Base-by-base conservation (phyloP, 2,113 vertebrate species). In the Malurus cyaneus region DNA sequence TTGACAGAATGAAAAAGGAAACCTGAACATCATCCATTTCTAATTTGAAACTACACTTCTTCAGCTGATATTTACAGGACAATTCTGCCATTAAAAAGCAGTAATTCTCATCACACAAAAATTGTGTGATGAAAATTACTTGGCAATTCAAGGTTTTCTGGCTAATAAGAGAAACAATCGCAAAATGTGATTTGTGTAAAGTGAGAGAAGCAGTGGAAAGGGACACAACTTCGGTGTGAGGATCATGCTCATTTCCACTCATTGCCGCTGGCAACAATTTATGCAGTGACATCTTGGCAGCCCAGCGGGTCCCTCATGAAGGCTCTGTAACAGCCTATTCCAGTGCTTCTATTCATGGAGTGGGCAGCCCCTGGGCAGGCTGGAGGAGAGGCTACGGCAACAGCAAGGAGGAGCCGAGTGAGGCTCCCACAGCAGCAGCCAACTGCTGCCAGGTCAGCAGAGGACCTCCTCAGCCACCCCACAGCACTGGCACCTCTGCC, bases 291-390 rank as follows among this genome's bases (percentile, higher is more conserved):
- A 41, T 3, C 2, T 11, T 1, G 4, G 50, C 1, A 1, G 49
- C 14, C 11, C 39, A 26, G 12, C 1, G 0, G 12, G 9, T 15
- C 20, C 19, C 32, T 25, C 7, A 5, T 2, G 17, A 26, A 42
- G 7, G 21, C 6, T 13, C 46, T 0, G 0, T 10, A 29, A 8
- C 1, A 44, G 47, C 11, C 25, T 3, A 1, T 24, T 54, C 7
- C 9, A 12, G 26, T 8, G 54, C 2, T 9, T 7, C 17, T 13
- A 4, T 3, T 52, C 36, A 53, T 59, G 36, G 17, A 67, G 25
- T 7, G 2, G 21, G 16, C 4, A 53, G 64, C 2, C 31, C 0
- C 0, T 9, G 4, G 18, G 24, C 24, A 52, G 31, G 23, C 32
- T 34, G 26, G 24, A 66, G 39, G 47, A 9, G 26, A 42, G 31